These are phyloP conservation scores for Agonopterix heracliana DNA, from an alignment of 2,888 invertebrate genomes.

Conservation along the genomic window DNA sequence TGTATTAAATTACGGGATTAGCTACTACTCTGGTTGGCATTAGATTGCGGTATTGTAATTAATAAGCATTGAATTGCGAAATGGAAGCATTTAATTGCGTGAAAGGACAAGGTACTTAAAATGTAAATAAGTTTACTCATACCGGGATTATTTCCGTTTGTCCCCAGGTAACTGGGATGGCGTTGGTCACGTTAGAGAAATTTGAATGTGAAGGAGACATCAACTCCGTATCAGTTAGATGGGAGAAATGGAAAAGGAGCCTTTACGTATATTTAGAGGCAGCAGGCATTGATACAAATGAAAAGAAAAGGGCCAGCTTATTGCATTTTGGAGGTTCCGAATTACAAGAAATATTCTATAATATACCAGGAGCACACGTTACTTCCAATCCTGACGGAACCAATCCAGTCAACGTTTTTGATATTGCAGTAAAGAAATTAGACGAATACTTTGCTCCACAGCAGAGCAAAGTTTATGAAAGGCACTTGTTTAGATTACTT, in stretches of 20 bases:
- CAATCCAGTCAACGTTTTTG: constrained; percentile 4
- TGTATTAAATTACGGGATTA: too few relatives aligned
- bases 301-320: constrained; percentile 2
- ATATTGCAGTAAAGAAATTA: constrained; percentile 6
- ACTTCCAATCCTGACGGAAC: background rate
- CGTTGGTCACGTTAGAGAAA: constrained; percentile 2
- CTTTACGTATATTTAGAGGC: constrained; percentile 4
- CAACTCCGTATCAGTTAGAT: constrained; percentile 2
- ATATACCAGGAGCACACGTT: background rate
- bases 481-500: constrained; percentile 12
- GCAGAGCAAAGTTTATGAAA: constrained; percentile 12
- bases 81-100: too few relatives aligned
- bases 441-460: constrained; percentile 4
- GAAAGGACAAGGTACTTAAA: too few relatives aligned
- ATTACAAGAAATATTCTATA: constrained; percentile 4
- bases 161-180: background rate
- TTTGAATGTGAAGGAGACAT: constrained; percentile 6
- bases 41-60: too few relatives aligned
- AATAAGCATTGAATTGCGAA: too few relatives aligned
- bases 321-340: constrained; percentile 1
- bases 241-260: constrained; percentile 7
- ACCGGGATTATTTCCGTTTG: background rate
- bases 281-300: background rate
- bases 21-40: too few relatives aligned
- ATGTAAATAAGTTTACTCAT: too few relatives aligned